phyloP scores from a whole-genome alignment of 2,888 invertebrate species.

The Hanleya hanleyi region DNA sequence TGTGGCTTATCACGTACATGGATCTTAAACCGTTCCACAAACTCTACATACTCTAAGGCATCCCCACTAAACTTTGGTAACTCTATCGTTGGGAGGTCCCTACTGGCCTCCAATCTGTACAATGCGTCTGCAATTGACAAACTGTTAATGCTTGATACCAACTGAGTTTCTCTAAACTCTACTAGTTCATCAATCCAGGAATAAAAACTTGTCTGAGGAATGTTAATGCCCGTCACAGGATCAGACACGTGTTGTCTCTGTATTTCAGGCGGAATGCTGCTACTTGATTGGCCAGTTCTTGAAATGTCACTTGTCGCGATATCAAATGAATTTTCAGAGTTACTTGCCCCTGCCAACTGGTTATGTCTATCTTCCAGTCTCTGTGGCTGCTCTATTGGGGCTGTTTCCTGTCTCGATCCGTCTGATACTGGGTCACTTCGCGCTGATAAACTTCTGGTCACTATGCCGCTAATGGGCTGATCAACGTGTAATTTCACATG shows the following conservation, averaged over 20 bases:
- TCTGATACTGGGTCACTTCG: too few species aligned
- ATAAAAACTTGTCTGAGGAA: background rate
- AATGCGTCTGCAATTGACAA: background rate
- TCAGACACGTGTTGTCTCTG: too few species aligned
- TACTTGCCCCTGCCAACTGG: too few species aligned
- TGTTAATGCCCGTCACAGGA: too few species aligned
- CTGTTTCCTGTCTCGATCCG: too few species aligned
- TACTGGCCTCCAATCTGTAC: background rate
- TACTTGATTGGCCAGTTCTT: too few species aligned
- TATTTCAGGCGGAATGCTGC: too few species aligned
- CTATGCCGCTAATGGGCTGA: background rate
- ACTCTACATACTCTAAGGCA: conserved; percentile 12
- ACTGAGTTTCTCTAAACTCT: background rate
- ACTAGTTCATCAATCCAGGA: background rate
- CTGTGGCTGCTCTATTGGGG: too few species aligned
- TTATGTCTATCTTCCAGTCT: too few species aligned
- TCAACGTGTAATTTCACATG: background rate
- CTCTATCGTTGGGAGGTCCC: background rate
- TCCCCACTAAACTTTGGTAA: conserved; percentile 7
- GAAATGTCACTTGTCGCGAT: too few species aligned
- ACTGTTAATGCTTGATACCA: background rate
- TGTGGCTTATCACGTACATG: conserved; percentile 15
- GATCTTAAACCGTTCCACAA: conserved; percentile 14
- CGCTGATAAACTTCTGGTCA: too few species aligned
- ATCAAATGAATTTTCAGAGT: too few species aligned